Base-by-base conservation (phyloP, 2,888 invertebrate genomes). In the Leptinotarsa peninsularis region DNA sequence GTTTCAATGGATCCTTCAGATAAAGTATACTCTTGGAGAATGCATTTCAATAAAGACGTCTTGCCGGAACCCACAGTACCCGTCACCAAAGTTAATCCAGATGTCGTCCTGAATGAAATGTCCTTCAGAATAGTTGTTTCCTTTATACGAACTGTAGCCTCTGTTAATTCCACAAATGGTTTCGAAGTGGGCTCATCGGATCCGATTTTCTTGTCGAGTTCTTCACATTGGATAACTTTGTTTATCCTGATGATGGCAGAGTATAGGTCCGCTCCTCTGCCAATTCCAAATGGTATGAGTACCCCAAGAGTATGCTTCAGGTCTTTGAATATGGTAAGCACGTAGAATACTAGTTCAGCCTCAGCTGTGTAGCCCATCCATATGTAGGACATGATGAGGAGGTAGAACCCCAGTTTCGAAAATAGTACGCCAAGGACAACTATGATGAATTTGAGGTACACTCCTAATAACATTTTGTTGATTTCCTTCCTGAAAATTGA, bases 301-400 rank as follows among this genome's bases (percentile, higher is more conserved):
- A 96, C 93, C 0, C 95, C 96, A 93, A 98, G 94, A 17, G 95
- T 93, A 82, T 94, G 93, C 50, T 96, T 91, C 75, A 98, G 89
- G 73, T 96, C 94, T 84, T 95, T 96, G 89, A 96, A 97, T 86
- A 97, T 94, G 13, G 96, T 94, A n/a, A 96, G 94, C 68, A 97
- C 91, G 75, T 97, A 95, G 88, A 97, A 97, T 18, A 96, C 95
- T 85, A 91, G 91, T 85, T 97, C 95, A 4, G 98, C 94, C 5
- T 93, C 94, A 81, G 98, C 91, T 82, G 91, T 88, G 81, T 94
- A 89, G 27, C 94, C 94, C 4, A 93, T 89, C 70, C 94, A 89
- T 50, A 94, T 92, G 85, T 92, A 95, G 0, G 93, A 91, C 74
- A 87, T 83, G 23, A 88, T 80, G 66, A 87, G 84, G 15, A 87